phyloP scores from a whole-genome alignment of 1,140 invertebrate species.

The Thaumetopoea pityocampa region DNA sequence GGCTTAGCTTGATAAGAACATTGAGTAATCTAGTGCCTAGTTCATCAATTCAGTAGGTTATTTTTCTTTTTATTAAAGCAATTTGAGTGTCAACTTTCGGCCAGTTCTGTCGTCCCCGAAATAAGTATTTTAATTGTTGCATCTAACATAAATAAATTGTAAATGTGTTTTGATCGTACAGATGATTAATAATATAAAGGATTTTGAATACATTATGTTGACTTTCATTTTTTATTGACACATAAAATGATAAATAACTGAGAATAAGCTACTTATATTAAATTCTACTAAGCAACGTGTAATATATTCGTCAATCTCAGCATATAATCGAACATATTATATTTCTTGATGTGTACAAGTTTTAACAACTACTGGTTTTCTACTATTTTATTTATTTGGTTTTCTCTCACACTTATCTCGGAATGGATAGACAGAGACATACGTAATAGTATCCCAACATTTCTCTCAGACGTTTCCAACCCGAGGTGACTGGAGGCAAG shows the following conservation, averaged over 20 bases:
- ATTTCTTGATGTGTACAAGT: background rate
- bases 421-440: no score
- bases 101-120: background rate
- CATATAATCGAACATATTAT: conserved; percentile 8
- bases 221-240: conserved; percentile 15
- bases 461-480: no score
- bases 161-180: conserved; percentile 13
- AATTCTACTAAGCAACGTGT: conserved; percentile 9
- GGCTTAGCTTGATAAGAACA: conserved; percentile 32
- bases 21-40: conserved; percentile 25
- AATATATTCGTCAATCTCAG: conserved; percentile 14
- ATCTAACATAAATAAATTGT: conserved; percentile 16
- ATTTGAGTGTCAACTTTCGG: conserved; percentile 1
- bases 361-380: conserved; percentile 11
- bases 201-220: conserved; percentile 23
- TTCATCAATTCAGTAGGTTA: conserved; percentile 15
- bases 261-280: conserved; percentile 2
- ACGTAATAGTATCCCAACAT: no score
- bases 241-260: conserved; percentile 7
- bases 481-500: no score
- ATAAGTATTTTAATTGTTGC: conserved; percentile 16
- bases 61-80: conserved; percentile 6
- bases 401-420: no score
- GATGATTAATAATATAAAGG: conserved; percentile 14
- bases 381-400: conserved; percentile 5